Percentiles rank a stretch among this genome's conserved stretches.
phyloP scores from a whole-genome alignment of 35 echinoderm and acorn worm species.

The Ptychodera flava region DNA sequence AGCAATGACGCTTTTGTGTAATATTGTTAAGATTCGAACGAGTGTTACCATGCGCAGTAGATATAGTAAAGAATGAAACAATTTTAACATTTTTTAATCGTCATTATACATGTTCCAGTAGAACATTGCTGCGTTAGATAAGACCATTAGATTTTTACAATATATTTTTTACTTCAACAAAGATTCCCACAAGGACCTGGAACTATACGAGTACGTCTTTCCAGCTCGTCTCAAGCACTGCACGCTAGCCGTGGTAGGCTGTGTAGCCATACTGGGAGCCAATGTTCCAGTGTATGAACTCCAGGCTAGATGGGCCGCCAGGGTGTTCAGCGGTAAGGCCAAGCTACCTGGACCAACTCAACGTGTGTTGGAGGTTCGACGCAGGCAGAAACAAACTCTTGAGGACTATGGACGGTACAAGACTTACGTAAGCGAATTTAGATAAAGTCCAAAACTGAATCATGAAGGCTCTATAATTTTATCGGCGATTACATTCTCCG shows the following conservation, averaged over 20 bases:
- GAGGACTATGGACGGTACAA: background rate
- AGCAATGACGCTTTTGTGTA: too few relatives aligned
- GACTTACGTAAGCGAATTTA: background rate
- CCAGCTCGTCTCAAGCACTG: conserved; percentile 42
- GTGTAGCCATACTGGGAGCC: conserved; percentile 48
- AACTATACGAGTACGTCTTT: conserved; percentile 79
- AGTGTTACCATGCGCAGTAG: too few relatives aligned
- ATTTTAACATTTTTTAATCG: too few relatives aligned
- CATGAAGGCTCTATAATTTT: too few relatives aligned
- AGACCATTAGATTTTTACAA: too few relatives aligned
- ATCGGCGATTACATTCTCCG: too few relatives aligned
- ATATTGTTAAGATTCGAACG: too few relatives aligned
- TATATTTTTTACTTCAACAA: too few relatives aligned
- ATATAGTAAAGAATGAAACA: too few relatives aligned
- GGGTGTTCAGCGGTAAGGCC: conserved; percentile 52
- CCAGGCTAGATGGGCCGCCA: conserved; percentile 63
- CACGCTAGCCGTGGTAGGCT: conserved; percentile 65
- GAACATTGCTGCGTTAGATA: too few relatives aligned
- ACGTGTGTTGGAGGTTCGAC: background rate
- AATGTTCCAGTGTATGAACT: conserved; percentile 67
- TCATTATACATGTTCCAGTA: too few relatives aligned
- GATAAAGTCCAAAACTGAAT: too few relatives aligned
- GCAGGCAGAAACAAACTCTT: background rate
- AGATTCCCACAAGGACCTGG: conserved; percentile 56
- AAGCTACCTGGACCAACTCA: conserved; percentile 21